Evolutionary conservation across 2,888 invertebrate genomes (phyloP), one percentile per base, ranked within the genome.

Genomic region (Orchesella flavescens): DNA sequence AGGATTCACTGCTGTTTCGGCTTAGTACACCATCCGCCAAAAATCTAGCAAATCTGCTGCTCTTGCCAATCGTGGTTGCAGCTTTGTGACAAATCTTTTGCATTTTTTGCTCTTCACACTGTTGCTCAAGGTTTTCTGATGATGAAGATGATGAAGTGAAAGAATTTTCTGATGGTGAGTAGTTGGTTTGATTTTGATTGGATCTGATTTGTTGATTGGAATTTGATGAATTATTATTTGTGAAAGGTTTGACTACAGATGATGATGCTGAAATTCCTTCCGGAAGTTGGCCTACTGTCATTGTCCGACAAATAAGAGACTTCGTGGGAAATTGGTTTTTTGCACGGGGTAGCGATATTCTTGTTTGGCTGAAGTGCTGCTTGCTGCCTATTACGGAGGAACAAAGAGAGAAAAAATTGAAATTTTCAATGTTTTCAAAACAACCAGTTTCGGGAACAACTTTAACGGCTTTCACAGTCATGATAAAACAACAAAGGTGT

Each of bases 281-380:
- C 49, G 61, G 21, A 19, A 46, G 17, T 43, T n/a, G 71, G 17
- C 23, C 10, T 0, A 44, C 49, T 44, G 72, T 83, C 77, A 83
- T 83, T 83, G 83, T 77, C 75, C 76, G 23, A 83, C 83, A 65
- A 83, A 83, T 5, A 76, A 55, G 12, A 83, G 71, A 71, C 83
- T 83, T 46, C 83, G 69, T 19, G 76, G 83, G 49, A 83, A 83
- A 17, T 71, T 19, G 15, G 76, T 63, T 49, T 83, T 82, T 59
- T 74, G 68, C 24, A 66, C 76, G 1, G 78, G 59, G 19, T 46
- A 19, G 44, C 57, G 61, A 24, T 49, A 66, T 43, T 59, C 66
- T 81, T 74, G 44, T 34, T 34, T 34, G 34, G 34, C 34, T 34
- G 34, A 34, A 34, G 7, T 34, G 34, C 34, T 34, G 34, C 34